phyloP scores from a whole-genome alignment of 2,113 vertebrate species.

The Dicrurus megarhynchus region DNA sequence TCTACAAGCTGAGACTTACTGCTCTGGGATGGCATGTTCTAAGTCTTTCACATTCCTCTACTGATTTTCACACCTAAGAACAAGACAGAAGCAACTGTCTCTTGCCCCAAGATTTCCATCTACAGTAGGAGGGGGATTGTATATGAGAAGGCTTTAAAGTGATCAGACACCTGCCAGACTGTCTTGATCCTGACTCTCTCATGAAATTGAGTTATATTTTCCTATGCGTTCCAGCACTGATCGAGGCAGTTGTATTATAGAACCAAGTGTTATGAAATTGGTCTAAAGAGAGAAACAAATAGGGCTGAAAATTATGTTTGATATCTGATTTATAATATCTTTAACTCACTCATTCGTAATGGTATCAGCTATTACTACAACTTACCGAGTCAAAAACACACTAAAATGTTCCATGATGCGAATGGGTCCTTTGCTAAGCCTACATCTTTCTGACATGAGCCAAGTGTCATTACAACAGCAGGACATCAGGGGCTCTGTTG shows the following conservation, averaged over 20 bases:
- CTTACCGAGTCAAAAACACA: background rate
- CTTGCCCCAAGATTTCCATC: background rate
- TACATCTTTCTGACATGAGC: background rate
- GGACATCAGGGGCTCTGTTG: background rate
- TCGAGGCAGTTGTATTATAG: background rate
- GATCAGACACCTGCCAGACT: background rate
- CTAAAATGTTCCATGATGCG: background rate
- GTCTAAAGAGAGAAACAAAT: background rate
- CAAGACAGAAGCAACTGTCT: slow-evolving; percentile 4
- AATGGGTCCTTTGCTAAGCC: background rate
- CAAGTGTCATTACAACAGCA: background rate
- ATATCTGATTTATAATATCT: background rate
- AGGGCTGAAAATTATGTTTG: background rate
- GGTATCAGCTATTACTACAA: background rate
- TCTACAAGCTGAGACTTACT: slow-evolving; percentile 11
- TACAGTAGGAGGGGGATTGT: background rate
- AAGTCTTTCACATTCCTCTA: background rate
- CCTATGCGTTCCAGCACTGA: background rate
- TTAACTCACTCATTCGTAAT: background rate
- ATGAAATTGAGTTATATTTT: background rate
- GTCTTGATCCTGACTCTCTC: background rate
- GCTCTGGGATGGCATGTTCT: background rate
- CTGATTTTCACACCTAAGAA: slow-evolving; percentile 11
- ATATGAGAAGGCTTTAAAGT: background rate
- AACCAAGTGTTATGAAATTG: background rate